Evolutionary conservation across 37 sponge, comb jelly and placozoan genomes (phyloP).

Genomic region (Geodia barretti): DNA sequence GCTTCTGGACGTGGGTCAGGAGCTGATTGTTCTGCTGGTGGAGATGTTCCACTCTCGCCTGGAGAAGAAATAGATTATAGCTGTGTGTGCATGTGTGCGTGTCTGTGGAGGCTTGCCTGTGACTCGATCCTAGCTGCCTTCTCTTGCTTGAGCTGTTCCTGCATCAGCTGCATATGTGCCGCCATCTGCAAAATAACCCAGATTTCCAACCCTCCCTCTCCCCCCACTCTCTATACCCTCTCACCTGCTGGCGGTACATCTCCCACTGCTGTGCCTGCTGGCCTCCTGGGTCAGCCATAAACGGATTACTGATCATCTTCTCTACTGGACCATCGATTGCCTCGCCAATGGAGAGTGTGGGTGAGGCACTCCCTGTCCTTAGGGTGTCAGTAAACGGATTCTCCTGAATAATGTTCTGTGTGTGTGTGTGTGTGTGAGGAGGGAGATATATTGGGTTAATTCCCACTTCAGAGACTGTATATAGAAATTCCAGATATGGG

Average conservation of each 20-base stretch:
- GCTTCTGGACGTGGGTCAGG: constrained; percentile 77
- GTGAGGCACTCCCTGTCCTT: neutral
- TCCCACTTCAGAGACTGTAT: too few species aligned
- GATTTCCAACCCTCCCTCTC: too few species aligned
- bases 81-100: neutral
- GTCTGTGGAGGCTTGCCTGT: constrained; percentile 45
- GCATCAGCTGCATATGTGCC: constrained; percentile 41
- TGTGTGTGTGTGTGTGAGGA: neutral
- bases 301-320: neutral
- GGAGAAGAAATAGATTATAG: neutral
- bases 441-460: too few species aligned
- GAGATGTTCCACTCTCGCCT: constrained; percentile 80
- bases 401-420: constrained; percentile 46
- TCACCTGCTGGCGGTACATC: constrained; percentile 39
- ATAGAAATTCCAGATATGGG: too few species aligned
- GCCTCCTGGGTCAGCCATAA: neutral
- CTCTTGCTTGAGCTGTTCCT: constrained; percentile 70
- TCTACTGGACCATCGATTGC: constrained; percentile 5
- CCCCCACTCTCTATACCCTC: neutral
- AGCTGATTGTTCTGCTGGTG: constrained; percentile 85
- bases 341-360: constrained; percentile 55
- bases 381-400: constrained; percentile 38
- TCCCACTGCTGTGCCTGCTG: neutral
- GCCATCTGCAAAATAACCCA: constrained; percentile 36
- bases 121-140: constrained; percentile 77